A percentile compares a stretch with the other conserved stretches of the same genome.
phyloP scores from a whole-genome alignment of 1,140 invertebrate genomes.

The Anagrus nilaparvatae region DNA sequence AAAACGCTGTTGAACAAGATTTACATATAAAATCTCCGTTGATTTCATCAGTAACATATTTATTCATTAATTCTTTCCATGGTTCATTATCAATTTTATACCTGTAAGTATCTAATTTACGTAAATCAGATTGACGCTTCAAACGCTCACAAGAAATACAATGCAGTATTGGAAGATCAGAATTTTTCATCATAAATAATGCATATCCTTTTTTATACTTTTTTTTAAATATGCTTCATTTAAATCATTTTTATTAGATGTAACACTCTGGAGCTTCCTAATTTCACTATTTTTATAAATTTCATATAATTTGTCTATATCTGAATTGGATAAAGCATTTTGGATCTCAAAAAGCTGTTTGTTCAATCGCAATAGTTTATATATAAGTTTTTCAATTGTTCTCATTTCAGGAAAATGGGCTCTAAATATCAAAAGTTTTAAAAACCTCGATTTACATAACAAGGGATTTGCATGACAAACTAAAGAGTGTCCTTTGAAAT shows the following conservation, averaged over 20 bases:
- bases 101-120: too few species aligned
- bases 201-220: too few species aligned
- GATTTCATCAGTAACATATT: neutral
- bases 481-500: neutral
- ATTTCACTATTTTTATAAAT: too few species aligned
- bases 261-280: too few species aligned
- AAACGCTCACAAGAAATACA: too few species aligned
- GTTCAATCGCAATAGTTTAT: neutral
- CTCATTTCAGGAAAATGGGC: neutral
- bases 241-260: too few species aligned
- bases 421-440: neutral
- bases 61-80: neutral
- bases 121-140: too few species aligned
- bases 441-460: neutral
- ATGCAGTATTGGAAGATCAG: too few species aligned
- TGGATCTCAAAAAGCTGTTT: neutral
- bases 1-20: conserved; percentile 15
- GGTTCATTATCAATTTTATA: conserved; percentile 13
- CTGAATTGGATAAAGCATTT: conserved; percentile 1
- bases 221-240: too few species aligned
- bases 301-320: neutral
- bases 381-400: neutral
- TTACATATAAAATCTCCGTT: conserved; percentile 15
- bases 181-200: too few species aligned
- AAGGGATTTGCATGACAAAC: neutral